Evolutionary conservation across 2,888 invertebrate genomes (phyloP), one percentile per base, ranked within the genome.

Genomic region (Lypha dubia): DNA sequence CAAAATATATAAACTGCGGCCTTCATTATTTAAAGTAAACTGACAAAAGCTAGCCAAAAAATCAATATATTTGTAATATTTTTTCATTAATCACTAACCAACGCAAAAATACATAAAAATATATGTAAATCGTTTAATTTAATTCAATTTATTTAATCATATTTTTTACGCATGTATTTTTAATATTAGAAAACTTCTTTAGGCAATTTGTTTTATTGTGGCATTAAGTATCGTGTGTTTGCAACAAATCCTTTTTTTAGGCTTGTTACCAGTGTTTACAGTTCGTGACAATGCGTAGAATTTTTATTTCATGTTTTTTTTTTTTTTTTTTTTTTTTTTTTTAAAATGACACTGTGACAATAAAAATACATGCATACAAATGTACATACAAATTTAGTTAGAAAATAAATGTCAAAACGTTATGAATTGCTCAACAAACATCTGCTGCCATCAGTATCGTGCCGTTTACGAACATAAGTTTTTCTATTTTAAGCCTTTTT

Each of bases 391-490:
- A n/a, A n/a, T 32, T 17, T 2, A 8, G 11, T 28, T 32, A n/a
- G 53, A 28, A 65, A 44, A 44, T 65, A 65, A 65, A 76, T 71
- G 41, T 70, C 32, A 70, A 76, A 76, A 81, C 81, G 75, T 81
- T 75, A 81, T 75, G 70, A 70, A 81, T 81, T 81, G 63, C 81
- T 32, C 49, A 75, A 63, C 53, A 53, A 75, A 65, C 74, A 63
- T 65, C 44, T 65, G 63, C 28, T 4, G 46, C 65, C 38, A 46
- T 35, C 46, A 1, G 35, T 35, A 65, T 46, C 4, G 51, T 8
- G 62, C 7, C 8, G 13, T 13, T 13, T 38, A 17, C 1, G 3
- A n/a, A n/a, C 15, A 15, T 15, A 3, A n/a, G 3, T 24, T 63
- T 63, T 44, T 63, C 7, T 63, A 3, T 24, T 22, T 44, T 20